Percentiles rank a stretch among this genome's conserved stretches.
Conservation (phyloP, 2,113 vertebrate species). For the Turdus rufiventris region DNA sequence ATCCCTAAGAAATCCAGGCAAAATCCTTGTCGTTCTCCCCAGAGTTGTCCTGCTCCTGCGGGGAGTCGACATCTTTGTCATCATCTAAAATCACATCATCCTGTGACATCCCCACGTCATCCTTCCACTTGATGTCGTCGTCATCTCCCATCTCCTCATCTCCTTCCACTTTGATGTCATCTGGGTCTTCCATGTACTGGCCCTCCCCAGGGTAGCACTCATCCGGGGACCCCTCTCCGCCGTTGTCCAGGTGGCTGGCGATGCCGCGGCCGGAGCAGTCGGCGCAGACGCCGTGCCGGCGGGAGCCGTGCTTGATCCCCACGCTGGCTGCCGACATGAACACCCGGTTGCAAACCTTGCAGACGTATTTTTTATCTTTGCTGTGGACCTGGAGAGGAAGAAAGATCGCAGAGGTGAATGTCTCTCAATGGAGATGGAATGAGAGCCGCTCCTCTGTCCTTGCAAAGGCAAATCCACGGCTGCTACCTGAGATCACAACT, state of each 20-base stretch:
- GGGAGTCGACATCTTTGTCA: conserved; percentile 86
- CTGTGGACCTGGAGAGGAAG: conserved; percentile 87
- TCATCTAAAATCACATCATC: conserved; percentile 82
- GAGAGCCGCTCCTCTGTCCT: not conserved
- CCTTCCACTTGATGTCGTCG: conserved; percentile 83
- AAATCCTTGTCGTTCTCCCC: conserved; percentile 90
- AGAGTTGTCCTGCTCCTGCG: conserved; percentile 80
- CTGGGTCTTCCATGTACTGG: conserved; percentile 84
- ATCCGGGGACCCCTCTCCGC: conserved; percentile 84
- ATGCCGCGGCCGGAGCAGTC: conserved; percentile 89
- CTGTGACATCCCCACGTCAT: conserved; percentile 81
- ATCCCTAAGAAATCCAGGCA: conserved; percentile 90
- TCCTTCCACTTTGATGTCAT: conserved; percentile 76
- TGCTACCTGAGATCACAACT: accelerated
- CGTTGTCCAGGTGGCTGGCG: conserved; percentile 78
- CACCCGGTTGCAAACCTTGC: conserved; percentile 94
- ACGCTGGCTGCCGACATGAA: conserved; percentile 98
- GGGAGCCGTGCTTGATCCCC: conserved; percentile 95
- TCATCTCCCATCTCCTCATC: conserved; percentile 85
- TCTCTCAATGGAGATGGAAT: accelerated
- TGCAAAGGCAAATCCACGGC: not conserved
- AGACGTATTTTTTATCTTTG: conserved; percentile 98
- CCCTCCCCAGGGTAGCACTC: conserved; percentile 84
- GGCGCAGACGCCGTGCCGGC: conserved; percentile 90
- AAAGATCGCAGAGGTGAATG: not conserved